phyloP scores from a whole-genome alignment of 2,888 invertebrate species.

The Ophion ventricosus region DNA sequence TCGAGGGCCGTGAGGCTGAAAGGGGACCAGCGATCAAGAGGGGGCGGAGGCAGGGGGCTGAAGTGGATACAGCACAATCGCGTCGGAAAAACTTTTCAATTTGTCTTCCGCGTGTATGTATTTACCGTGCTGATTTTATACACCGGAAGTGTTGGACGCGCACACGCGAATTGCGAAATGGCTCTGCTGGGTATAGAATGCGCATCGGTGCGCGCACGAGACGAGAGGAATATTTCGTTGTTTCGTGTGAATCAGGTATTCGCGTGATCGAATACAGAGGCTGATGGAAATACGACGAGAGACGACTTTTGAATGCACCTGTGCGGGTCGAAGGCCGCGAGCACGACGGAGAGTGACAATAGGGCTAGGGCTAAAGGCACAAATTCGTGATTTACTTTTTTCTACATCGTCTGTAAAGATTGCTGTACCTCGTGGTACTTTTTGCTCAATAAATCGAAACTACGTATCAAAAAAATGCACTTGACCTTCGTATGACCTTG shows the following conservation, averaged over 20 bases:
- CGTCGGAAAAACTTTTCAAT: slow-evolving; percentile 27
- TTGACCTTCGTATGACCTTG: neutral
- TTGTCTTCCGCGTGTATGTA: neutral
- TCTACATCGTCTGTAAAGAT: neutral
- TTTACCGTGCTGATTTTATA: slow-evolving; percentile 26
- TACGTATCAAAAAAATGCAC: neutral
- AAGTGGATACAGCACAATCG: slow-evolving; percentile 7
- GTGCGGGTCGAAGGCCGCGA: neutral
- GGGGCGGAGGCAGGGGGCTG: neutral
- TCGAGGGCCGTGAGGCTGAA: neutral
- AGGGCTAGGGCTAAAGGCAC: neutral
- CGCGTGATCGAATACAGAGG: neutral
- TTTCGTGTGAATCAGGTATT: neutral
- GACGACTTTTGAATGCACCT: neutral
- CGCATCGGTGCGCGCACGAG: neutral
- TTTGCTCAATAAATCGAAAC: neutral
- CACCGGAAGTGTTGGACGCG: slow-evolving; percentile 56
- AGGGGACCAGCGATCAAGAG: neutral
- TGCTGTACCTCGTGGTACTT: neutral
- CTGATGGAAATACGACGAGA: neutral
- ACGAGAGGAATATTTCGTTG: too few species aligned
- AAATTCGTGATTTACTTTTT: neutral
- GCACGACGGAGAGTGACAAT: neutral
- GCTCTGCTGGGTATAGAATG: neutral
- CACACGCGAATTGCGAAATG: slow-evolving; percentile 52